Conservation (phyloP, 2,113 vertebrate species). For the Bos javanicus region DNA sequence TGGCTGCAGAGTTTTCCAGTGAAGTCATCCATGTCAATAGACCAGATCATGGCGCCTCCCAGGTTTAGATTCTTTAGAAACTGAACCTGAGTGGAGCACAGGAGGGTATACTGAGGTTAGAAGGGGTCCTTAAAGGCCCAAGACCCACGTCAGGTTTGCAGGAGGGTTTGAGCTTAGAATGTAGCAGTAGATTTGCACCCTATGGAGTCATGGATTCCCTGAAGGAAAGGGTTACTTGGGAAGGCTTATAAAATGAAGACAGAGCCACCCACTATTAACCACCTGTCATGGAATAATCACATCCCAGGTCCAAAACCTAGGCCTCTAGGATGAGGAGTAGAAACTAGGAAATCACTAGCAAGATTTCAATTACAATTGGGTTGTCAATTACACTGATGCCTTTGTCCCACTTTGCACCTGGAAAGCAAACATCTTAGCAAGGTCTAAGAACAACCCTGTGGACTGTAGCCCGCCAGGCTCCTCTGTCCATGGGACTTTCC, state of each 20-base stretch:
- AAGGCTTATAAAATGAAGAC: background rate
- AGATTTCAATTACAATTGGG: background rate
- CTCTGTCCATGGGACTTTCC: background rate
- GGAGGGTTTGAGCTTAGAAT: background rate
- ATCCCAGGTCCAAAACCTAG: background rate
- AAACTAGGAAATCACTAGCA: background rate
- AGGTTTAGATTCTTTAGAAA: constrained; percentile 79
- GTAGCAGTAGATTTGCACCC: background rate
- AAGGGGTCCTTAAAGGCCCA: background rate
- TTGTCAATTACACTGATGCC: background rate
- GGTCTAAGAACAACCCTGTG: background rate
- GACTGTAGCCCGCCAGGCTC: background rate
- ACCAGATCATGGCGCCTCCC: constrained; percentile 86
- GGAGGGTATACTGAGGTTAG: background rate
- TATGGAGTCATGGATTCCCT: background rate
- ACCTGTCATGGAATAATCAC: background rate
- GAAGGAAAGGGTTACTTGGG: background rate
- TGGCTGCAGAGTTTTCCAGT: constrained; percentile 79
- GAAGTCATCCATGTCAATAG: constrained; percentile 87
- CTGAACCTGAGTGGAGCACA: constrained; percentile 74
- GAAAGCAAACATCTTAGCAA: background rate
- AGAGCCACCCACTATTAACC: background rate
- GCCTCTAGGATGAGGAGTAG: background rate
- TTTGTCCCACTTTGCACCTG: background rate
- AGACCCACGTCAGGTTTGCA: background rate